A percentile compares a stretch with the other conserved stretches of the same genome.
These are phyloP conservation scores for Neolamprologus caudopunctatus DNA, from an alignment of 2,113 vertebrate genomes.

Conservation along the genomic window DNA sequence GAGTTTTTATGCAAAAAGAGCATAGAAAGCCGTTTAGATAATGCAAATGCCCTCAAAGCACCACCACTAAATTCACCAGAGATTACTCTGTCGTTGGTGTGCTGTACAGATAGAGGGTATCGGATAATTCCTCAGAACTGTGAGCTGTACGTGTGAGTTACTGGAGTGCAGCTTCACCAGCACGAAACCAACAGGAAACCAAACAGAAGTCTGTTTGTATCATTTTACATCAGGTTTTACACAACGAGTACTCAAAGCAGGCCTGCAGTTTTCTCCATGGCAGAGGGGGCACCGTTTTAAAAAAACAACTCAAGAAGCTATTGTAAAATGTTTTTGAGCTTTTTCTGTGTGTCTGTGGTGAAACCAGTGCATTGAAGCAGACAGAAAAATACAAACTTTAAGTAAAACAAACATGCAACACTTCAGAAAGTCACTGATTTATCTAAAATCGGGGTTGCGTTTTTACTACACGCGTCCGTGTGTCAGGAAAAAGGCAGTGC, in stretches of 20 bases:
- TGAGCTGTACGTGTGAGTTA: not conserved
- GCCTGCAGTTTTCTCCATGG: not conserved
- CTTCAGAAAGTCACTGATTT: not conserved
- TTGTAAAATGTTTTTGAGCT: not conserved
- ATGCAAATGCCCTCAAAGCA: not conserved
- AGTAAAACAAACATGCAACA: not conserved
- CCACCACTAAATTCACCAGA: not conserved
- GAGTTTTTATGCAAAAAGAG: not conserved
- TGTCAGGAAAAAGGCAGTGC: not conserved
- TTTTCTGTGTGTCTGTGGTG: not conserved
- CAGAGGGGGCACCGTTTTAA: not conserved
- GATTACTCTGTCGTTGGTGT: not conserved
- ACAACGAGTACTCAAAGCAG: not conserved
- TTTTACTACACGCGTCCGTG: not conserved
- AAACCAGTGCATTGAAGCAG: not conserved
- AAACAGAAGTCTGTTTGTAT: not conserved
- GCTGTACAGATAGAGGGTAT: not conserved
- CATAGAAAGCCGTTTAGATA: not conserved
- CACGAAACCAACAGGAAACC: not conserved
- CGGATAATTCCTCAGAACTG: not conserved
- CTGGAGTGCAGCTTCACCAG: not conserved
- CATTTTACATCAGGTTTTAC: not conserved
- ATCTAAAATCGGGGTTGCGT: not conserved
- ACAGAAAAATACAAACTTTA: not conserved
- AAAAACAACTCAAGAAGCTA: not conserved